Percentiles rank a stretch among this genome's conserved stretches.
Conservation (phyloP, 2,888 invertebrate genomes). For the Torymus tubicola region DNA sequence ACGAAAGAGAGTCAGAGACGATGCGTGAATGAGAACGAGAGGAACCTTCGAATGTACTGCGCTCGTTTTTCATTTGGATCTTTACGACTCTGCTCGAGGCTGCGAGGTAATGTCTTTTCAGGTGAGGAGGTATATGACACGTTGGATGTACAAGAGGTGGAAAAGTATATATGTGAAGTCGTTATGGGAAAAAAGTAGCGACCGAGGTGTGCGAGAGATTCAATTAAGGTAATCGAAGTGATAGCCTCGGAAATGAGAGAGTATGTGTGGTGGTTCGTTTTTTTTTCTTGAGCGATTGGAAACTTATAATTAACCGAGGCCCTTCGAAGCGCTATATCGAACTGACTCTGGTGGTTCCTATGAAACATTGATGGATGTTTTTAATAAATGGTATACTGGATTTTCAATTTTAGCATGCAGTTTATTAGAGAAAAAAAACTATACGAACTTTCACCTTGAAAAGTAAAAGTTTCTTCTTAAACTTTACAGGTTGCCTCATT, state of each 20-base stretch:
- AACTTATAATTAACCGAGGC: background rate
- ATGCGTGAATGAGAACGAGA: background rate
- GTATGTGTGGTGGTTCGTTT: too few relatives aligned
- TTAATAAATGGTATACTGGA: too few relatives aligned
- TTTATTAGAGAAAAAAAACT: background rate
- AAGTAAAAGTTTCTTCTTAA: too few relatives aligned
- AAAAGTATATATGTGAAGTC: constrained; percentile 17
- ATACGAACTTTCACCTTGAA: background rate
- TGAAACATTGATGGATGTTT: too few relatives aligned
- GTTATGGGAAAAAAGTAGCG: background rate
- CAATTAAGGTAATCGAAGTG: constrained; percentile 3
- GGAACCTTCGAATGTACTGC: constrained; percentile 21
- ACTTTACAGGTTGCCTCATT: too few relatives aligned
- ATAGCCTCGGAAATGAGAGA: background rate
- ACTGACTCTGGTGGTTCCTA: too few relatives aligned
- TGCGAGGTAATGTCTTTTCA: background rate
- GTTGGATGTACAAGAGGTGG: background rate
- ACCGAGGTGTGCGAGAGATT: constrained; percentile 22
- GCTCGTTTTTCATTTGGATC: constrained; percentile 49
- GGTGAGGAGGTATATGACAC: constrained; percentile 36
- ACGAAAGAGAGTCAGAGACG: background rate
- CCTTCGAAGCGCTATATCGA: too few relatives aligned
- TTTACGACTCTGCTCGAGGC: constrained; percentile 18
- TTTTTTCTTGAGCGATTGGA: background rate
- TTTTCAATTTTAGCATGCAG: background rate